These are phyloP conservation scores for Syngnathus acus DNA, from an alignment of 2,797 vertebrate genomes.

Conservation along the genomic window DNA sequence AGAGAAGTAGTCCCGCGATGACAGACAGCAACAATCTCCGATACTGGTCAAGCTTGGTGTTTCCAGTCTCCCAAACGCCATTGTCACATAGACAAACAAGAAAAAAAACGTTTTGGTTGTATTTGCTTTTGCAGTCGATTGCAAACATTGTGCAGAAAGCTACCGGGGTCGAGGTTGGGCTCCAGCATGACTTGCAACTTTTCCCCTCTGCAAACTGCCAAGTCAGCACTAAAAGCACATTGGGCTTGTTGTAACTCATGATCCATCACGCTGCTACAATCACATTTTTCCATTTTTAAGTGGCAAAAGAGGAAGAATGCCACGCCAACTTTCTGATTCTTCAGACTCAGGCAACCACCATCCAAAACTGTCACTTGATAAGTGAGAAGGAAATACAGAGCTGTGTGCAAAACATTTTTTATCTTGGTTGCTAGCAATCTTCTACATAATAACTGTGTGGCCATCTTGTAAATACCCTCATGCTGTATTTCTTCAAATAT, in stretches of 20 bases:
- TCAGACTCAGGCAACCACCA: neutral
- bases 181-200: constrained; percentile 10
- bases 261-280: neutral
- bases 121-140: neutral
- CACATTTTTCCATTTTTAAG: neutral
- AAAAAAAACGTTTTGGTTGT: neutral
- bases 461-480: no score
- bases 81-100: neutral
- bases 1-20: neutral
- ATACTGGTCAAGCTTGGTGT: neutral
- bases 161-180: constrained; percentile 7
- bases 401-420: no score
- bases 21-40: neutral
- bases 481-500: neutral
- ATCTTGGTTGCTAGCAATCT: neutral
- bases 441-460: neutral
- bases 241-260: constrained; percentile 8
- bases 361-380: neutral
- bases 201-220: constrained; percentile 68
- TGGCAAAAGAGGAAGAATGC: neutral
- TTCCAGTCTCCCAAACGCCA: neutral
- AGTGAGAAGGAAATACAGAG: constrained; percentile 2
- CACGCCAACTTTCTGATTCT: neutral
- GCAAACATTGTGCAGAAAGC: constrained; percentile 20
- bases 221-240: constrained; percentile 42